phyloP scores from a whole-genome alignment of 2,888 invertebrate species.

The Scaptomyza reducta region DNA sequence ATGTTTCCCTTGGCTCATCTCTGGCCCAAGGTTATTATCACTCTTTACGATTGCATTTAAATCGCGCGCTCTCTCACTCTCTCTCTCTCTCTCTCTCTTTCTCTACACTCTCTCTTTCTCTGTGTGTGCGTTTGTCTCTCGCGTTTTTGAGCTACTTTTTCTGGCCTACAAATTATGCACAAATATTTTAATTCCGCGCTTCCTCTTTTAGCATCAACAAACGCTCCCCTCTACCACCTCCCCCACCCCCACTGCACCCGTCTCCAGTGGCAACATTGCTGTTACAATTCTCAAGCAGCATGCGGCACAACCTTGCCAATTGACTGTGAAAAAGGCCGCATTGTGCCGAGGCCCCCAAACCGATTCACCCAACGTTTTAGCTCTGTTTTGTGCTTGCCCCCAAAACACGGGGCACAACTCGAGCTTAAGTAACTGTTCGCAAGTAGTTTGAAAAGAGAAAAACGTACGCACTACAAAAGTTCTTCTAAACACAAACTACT shows the following conservation, averaged over 20 bases:
- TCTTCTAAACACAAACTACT: not conserved
- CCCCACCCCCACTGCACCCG: not conserved
- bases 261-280: conserved; percentile 31
- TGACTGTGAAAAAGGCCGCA: conserved; percentile 50
- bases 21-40: conserved; percentile 68
- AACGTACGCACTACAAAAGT: conserved; percentile 11
- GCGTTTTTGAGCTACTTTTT: conserved; percentile 60
- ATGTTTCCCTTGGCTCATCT: conserved; percentile 45
- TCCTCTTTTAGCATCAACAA: not conserved
- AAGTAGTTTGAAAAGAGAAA: conserved; percentile 8
- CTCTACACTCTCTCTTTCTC: not conserved
- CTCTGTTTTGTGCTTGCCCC: conserved; percentile 7
- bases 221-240: not conserved
- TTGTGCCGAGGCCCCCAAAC: conserved; percentile 27
- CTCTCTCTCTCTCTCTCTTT: not conserved
- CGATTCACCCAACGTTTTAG: conserved; percentile 18
- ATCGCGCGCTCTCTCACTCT: conserved; percentile 1
- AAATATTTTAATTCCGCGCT: conserved; percentile 44
- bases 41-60: conserved; percentile 3
- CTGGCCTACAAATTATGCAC: conserved; percentile 75
- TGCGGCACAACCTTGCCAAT: conserved; percentile 64
- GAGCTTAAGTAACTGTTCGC: conserved; percentile 11
- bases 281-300: conserved; percentile 70
- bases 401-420: conserved; percentile 7
- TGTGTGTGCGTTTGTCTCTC: not conserved